These are phyloP conservation scores for Crossaster papposus DNA, from an alignment of 53 echinoderm and acorn worm species.

Conservation along the genomic window DNA sequence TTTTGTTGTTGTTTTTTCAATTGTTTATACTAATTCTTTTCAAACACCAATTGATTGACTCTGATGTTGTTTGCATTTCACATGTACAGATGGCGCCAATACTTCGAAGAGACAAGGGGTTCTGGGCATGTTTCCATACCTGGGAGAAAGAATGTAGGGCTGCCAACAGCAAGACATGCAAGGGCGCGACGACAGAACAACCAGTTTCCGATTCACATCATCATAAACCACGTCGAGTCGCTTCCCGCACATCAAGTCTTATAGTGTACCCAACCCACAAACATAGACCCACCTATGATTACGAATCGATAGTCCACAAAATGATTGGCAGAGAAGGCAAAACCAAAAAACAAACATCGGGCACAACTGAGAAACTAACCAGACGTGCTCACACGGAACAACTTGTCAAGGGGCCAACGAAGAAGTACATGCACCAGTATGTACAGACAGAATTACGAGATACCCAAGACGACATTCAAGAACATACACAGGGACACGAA, in stretches of 20 bases:
- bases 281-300: slow-evolving; percentile 39
- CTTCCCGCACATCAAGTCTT: slow-evolving; percentile 26
- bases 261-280: slow-evolving; percentile 38
- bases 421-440: slow-evolving; percentile 45
- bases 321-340: slow-evolving; percentile 7
- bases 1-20: not conserved
- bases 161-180: slow-evolving; percentile 34
- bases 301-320: slow-evolving; percentile 36
- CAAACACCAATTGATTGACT: not conserved
- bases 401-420: not conserved
- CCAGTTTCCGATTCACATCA: not conserved
- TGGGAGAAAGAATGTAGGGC: slow-evolving; percentile 43
- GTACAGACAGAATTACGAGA: slow-evolving; percentile 14
- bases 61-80: not conserved
- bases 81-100: slow-evolving; percentile 34
- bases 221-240: not conserved
- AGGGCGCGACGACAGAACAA: not conserved
- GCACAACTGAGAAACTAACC: not conserved
- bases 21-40: not conserved
- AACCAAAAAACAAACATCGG: not conserved
- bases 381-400: slow-evolving; percentile 9
- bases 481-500: not conserved
- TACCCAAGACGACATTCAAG: too few relatives aligned
- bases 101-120: slow-evolving; percentile 31
- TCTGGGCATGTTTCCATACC: not conserved